Conservation (phyloP, 2,888 invertebrate genomes). For the Chironomus riparius region DNA sequence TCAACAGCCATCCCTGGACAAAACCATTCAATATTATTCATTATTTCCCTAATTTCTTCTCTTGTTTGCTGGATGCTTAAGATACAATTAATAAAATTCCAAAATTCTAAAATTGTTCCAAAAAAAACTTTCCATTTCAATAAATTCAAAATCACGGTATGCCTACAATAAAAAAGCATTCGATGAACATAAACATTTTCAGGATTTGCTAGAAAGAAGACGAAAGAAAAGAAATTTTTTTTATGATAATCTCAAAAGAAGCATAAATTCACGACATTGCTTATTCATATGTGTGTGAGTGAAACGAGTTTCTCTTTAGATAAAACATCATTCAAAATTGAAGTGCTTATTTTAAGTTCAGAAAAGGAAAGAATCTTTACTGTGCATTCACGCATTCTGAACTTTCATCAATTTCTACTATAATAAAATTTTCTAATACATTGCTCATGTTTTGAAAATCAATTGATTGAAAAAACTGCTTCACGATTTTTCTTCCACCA, state of each 20-base stretch:
- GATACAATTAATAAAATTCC: no score
- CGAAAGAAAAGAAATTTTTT: not conserved
- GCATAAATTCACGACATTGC: not conserved
- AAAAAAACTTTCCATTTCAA: no score
- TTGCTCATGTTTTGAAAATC: not conserved
- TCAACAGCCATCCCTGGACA: no score
- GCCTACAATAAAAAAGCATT: no score
- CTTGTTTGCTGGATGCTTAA: no score
- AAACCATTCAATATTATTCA: no score
- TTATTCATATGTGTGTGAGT: no score
- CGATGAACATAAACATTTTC: no score
- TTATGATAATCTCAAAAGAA: not conserved
- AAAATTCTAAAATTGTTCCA: no score
- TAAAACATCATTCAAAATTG: not conserved
- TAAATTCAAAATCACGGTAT: no score
- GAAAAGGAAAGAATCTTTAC: not conserved
- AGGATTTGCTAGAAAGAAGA: not conserved
- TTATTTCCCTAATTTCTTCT: no score
- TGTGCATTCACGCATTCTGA: not conserved
- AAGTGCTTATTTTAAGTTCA: not conserved
- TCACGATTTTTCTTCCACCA: not conserved
- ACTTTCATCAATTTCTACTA: not conserved
- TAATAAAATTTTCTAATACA: conserved; percentile 4
- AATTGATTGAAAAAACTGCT: not conserved
- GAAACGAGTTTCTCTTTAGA: not conserved